Percentiles rank a stretch among this genome's conserved stretches.
phyloP scores from a whole-genome alignment of 1,140 invertebrate species.

The honey bee (Apis mellifera) region Amel_HAv3.1 CM009933.2:2585501-2586000 shows the following conservation, averaged over 20 bases:
- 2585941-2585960: not conserved
- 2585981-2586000: not conserved
- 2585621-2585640: slow-evolving; percentile 6
- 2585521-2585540: slow-evolving; percentile 58
- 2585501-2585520: slow-evolving; percentile 50
- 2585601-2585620: slow-evolving; percentile 29
- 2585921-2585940: too few relatives aligned
- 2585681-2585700: slow-evolving; percentile 75
- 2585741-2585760: slow-evolving; percentile 64
- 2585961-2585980: not conserved
- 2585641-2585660: slow-evolving; percentile 29
- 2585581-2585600: slow-evolving; percentile 33
- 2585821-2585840: not conserved
- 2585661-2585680: slow-evolving; percentile 65
- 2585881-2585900: slow-evolving; percentile 13
- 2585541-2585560: slow-evolving; percentile 52
- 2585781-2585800: slow-evolving; percentile 33
- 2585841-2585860: slow-evolving; percentile 11
- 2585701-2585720: slow-evolving; percentile 82
- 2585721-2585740: slow-evolving; percentile 74
- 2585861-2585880: slow-evolving; percentile 1
- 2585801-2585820: slow-evolving; percentile 18
- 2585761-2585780: slow-evolving; percentile 55
- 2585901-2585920: not conserved
- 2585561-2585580: slow-evolving; percentile 38